Conservation (phyloP, 2,888 invertebrate species). For the Melanostoma scalare region DNA sequence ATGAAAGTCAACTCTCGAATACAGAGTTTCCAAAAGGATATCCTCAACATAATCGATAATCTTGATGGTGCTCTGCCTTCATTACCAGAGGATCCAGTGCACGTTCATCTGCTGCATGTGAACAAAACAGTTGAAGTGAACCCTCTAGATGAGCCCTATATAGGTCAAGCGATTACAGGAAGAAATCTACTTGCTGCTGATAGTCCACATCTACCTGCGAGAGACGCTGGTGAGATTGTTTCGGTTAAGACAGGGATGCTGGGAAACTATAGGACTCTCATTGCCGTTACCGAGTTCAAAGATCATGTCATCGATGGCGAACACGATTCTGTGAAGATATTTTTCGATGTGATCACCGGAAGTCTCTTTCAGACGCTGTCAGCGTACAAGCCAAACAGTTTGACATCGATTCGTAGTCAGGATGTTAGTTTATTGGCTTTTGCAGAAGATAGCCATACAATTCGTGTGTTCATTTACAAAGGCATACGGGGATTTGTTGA, state of each 20-base stretch:
- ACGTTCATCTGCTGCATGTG: conserved; percentile 5
- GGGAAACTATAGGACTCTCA: conserved; percentile 75
- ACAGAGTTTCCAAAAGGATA: conserved; percentile 74
- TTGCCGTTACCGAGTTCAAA: conserved; percentile 78
- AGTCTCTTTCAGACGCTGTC: conserved; percentile 83
- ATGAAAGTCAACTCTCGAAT: conserved; percentile 75
- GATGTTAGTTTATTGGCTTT: conserved; percentile 83
- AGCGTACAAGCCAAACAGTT: conserved; percentile 82
- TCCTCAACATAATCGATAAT: conserved; percentile 35
- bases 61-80: conserved; percentile 31
- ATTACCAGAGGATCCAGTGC: conserved; percentile 29
- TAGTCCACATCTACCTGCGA: conserved; percentile 78
- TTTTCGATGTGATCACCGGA: conserved; percentile 81
- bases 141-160: conserved; percentile 65
- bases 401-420: conserved; percentile 80
- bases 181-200: conserved; percentile 74
- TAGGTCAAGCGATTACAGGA: conserved; percentile 65
- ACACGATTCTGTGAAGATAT: conserved; percentile 82
- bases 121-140: conserved; percentile 14
- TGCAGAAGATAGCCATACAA: conserved; percentile 79
- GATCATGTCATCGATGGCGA: conserved; percentile 46
- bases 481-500: conserved; percentile 81
- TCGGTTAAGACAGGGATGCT: conserved; percentile 78
- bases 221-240: conserved; percentile 78
- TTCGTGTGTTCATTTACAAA: conserved; percentile 78